A percentile compares a stretch with the other conserved stretches of the same genome.
Conservation (phyloP, 2,113 vertebrate species). For the Sialia sialis region DNA sequence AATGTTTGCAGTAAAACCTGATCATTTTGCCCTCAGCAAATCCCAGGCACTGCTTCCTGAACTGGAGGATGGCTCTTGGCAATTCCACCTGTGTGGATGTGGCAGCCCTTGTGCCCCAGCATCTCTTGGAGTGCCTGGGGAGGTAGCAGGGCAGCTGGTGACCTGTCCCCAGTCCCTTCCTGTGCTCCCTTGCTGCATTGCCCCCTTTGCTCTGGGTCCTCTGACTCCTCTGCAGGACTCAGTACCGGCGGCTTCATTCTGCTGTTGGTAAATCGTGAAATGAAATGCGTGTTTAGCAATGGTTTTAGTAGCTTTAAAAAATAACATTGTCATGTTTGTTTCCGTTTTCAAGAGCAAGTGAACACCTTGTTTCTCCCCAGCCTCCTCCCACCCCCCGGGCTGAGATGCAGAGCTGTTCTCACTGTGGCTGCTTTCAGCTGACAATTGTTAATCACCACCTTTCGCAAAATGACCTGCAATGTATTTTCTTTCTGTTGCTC, state of each 20-base stretch:
- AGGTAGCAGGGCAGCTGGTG: not conserved
- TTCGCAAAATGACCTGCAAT: not conserved
- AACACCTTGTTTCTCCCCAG: not conserved
- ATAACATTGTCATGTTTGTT: rapidly evolving
- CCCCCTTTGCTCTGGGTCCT: not conserved
- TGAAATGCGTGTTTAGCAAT: not conserved
- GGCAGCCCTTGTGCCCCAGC: not conserved
- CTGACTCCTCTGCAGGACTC: not conserved
- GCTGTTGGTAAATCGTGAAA: not conserved
- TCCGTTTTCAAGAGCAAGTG: not conserved
- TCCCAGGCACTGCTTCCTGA: not conserved
- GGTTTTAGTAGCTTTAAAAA: not conserved
- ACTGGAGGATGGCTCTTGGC: not conserved
- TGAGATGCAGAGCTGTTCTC: rapidly evolving
- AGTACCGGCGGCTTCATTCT: not conserved
- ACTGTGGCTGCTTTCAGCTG: not conserved
- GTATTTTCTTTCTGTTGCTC: not conserved
- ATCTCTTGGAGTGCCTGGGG: rapidly evolving
- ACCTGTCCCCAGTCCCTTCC: not conserved
- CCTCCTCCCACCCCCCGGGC: not conserved
- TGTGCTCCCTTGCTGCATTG: not conserved
- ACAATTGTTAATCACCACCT: not conserved
- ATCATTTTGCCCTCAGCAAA: not conserved
- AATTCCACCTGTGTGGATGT: not conserved
- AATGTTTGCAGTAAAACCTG: not conserved